Evolutionary conservation across 1,140 invertebrate species (phyloP), one percentile per base, ranked within the genome.

Genomic region (Conus ventricosus): DNA sequence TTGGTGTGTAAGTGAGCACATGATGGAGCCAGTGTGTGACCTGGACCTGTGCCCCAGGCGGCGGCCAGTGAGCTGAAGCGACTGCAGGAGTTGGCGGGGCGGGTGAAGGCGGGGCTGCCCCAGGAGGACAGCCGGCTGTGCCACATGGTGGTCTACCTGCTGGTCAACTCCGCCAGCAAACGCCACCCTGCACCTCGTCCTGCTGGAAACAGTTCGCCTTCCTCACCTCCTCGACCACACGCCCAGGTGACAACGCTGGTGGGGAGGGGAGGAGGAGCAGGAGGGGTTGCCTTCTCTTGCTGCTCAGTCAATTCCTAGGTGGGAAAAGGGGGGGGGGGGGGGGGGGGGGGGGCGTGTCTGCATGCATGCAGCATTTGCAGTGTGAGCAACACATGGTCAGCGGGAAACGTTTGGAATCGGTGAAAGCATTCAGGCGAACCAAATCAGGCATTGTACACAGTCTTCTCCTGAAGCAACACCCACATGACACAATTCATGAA

Each of bases 191-290:
- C 76, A 90, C 3, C 85, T 90, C 13, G 86, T 94, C 54, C 84
- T 94, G 67, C 71, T 92, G 39, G 94, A 94, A 94, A 88, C 94
- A 94, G 90, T 92, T 94, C 87, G 88, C 93, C 51, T 83, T 91
- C 53, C 89, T 92, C 82, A 88, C 86, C 27, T 90, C 5, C 86
- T 92, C 57, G 91, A 93, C 27, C 75, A 83, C 20, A 17, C 60
- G n/a, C 13, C 25, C 54, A 83, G 80, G 78, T 81, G 57, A 27
- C n/a, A 6, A 51, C 83, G 63, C 27, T 67, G 17, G 23, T 51
- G 15, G 54, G n/a, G 51, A 39, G 55, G 11, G 25, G 4, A 11
- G 57, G 57, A 15, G 57, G 57, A 60, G 57, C 1, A 80, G 57
- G 57, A 60, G 57, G 57, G 57, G 57, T 60, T 0, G 86, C 67